Evolutionary conservation across 2,797 vertebrate species (phyloP).

Genomic region (Lateolabrax maculatus): DNA sequence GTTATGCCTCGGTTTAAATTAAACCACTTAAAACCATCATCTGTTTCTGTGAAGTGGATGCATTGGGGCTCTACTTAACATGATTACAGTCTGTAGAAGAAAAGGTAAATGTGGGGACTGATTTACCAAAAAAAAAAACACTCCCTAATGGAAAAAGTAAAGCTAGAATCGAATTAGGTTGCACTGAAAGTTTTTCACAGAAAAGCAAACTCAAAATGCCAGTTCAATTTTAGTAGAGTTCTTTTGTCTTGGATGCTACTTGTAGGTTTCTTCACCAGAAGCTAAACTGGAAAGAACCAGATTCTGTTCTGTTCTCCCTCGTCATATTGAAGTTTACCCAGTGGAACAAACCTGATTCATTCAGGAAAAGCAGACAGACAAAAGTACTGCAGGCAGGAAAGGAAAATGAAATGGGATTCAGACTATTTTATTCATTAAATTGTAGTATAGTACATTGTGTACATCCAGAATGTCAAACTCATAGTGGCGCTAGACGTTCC

Average conservation of each 20-base stretch:
- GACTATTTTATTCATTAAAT: no score
- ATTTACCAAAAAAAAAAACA: not conserved
- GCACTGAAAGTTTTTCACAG: not conserved
- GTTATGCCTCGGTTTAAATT: not conserved
- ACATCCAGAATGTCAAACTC: not conserved
- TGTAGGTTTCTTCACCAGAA: not conserved
- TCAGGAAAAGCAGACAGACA: not conserved
- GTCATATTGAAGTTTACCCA: no score
- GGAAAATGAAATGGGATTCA: no score
- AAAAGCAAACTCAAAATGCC: not conserved
- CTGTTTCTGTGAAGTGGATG: slow-evolving; percentile 1
- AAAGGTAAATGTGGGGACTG: not conserved
- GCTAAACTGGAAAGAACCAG: not conserved
- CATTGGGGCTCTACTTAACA: not conserved
- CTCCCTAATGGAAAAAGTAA: not conserved
- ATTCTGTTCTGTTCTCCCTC: not conserved
- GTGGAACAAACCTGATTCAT: not conserved
- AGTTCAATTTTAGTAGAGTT: not conserved
- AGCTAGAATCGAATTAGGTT: not conserved
- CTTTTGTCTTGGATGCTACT: not conserved
- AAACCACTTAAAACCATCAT: not conserved
- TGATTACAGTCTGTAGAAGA: not conserved
- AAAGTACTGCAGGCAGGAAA: not conserved
- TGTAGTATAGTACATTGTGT: not conserved
- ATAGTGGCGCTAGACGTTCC: not conserved